Base-by-base conservation (phyloP, 2,113 vertebrate genomes). In the Nothoprocta perdicaria region DNA sequence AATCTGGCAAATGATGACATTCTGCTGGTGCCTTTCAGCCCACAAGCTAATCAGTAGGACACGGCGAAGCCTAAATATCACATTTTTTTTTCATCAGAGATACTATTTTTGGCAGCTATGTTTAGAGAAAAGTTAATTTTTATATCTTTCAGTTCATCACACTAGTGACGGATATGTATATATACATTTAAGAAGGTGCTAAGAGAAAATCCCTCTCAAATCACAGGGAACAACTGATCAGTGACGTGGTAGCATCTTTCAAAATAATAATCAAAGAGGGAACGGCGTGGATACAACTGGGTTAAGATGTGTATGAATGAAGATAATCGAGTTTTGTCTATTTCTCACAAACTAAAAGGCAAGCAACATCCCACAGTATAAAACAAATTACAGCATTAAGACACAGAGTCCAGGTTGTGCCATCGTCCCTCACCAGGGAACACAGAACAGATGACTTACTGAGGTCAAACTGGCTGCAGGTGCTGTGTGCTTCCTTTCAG, bases 1-100 rank as follows among this genome's bases (percentile, higher is more conserved):
- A 69, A 48, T 90, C 26, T 79, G 77, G 77, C 78, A 92, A 29
- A 26, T 45, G 23, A 76, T 62, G 66, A 76, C 58, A 76, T 84
- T 90, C 53, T 72, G 7, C 33, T 88, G 23, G 8, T 84, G 65
- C 48, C n/a, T 92, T 90, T 76, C 62, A 78, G 55, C 10, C 21
- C 0, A 0, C 48, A n/a, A 76, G 21, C 35, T 48, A 6, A 3
- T 26, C 26, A 73, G 77, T 14, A 58, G 53, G 35, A 69, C 69
- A 81, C 6, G 45, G n/a, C 55, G 65, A 80, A 67, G 23, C 22
- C 80, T 43, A 74, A 89, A 85, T 80, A 80, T 2, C 4, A 0
- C 40, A 16, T 0, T 0, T 92, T 0, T 92, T 38, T 92, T 89
- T 46, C 80, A 73, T 75, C 27, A n/a, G 22, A 6, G n/a, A 31